phyloP scores from a whole-genome alignment of 1,140 invertebrate species.

The Ruditapes philippinarum region DNA sequence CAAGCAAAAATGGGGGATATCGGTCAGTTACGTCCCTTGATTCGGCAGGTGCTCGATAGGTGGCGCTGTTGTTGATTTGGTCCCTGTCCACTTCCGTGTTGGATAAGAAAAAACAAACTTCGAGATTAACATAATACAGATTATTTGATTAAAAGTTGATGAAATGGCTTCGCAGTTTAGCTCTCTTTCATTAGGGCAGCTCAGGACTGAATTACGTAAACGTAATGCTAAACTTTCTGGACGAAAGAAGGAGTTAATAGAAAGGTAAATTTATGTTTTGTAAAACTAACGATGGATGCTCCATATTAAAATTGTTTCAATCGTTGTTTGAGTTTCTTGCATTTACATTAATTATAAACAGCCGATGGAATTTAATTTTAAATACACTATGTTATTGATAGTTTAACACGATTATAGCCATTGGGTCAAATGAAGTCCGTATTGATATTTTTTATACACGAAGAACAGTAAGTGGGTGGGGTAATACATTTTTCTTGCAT shows the following conservation, averaged over 20 bases:
- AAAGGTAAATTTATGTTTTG: no score
- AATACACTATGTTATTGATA: no score
- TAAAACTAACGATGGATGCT: no score
- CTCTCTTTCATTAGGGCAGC: not conserved
- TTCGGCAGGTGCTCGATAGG: not conserved
- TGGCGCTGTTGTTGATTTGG: not conserved
- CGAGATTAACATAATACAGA: not conserved
- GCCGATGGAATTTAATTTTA: no score
- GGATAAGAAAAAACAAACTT: not conserved
- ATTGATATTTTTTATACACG: no score
- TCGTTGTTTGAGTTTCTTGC: no score
- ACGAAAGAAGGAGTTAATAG: conserved; percentile 23
- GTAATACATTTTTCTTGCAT: no score
- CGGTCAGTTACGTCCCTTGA: not conserved
- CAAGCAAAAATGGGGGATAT: not conserved
- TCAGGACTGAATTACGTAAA: not conserved
- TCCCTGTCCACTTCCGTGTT: not conserved
- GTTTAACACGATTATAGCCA: no score
- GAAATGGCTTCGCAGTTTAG: conserved; percentile 5
- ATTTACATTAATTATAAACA: no score
- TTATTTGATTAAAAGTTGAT: not conserved
- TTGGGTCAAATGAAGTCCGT: no score
- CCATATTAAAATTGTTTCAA: no score
- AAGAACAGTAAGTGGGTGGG: no score
- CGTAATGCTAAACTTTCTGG: conserved; percentile 19